Evolutionary conservation across 2,888 invertebrate genomes (phyloP).

Genomic region (Brachynemurus nebulosus): DNA sequence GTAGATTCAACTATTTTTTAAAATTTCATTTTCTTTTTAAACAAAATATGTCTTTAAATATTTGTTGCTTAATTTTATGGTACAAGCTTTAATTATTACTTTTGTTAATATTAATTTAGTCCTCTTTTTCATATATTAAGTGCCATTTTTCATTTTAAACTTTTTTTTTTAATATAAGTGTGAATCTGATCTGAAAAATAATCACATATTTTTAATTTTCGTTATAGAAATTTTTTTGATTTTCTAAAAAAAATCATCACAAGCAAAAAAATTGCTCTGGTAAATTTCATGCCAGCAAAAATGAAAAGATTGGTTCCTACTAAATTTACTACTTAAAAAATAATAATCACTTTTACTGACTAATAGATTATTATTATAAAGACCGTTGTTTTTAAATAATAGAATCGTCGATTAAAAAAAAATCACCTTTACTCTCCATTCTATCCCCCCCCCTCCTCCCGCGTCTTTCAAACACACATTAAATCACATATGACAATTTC

Average conservation of each 20-base stretch:
- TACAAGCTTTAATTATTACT: conserved; percentile 5
- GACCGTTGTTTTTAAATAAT: conserved; percentile 8
- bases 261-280: conserved; percentile 17
- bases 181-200: background rate
- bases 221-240: background rate
- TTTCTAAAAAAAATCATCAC: background rate
- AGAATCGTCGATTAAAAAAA: background rate
- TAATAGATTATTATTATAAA: conserved; percentile 6
- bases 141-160: background rate
- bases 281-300: conserved; percentile 28
- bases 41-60: too few species aligned
- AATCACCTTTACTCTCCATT: background rate
- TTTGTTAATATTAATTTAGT: conserved; percentile 1
- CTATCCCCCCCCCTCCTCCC: too few species aligned
- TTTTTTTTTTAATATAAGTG: too few species aligned
- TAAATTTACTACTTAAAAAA: conserved; percentile 27
- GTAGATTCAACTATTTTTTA: too few species aligned
- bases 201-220: background rate
- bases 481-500: too few species aligned
- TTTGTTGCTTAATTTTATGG: background rate
- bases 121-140: too few species aligned
- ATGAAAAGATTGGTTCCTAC: conserved; percentile 36
- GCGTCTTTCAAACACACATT: too few species aligned
- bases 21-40: too few species aligned
- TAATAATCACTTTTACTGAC: conserved; percentile 24